phyloP scores from a whole-genome alignment of 2,113 vertebrate genomes.

The Tupaia chinensis region DNA sequence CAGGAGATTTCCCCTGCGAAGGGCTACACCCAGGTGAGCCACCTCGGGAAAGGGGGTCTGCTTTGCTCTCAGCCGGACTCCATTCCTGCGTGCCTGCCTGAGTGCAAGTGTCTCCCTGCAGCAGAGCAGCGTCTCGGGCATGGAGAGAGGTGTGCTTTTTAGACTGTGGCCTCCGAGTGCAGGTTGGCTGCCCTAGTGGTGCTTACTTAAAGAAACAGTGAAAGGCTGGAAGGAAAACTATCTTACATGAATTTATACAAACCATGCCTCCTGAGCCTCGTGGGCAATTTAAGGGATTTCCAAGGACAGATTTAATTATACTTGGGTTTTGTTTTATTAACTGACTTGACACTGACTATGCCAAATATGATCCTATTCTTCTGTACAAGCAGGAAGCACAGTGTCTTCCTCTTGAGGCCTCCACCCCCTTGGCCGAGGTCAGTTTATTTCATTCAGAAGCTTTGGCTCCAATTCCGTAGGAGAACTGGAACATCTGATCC shows the following conservation, averaged over 20 bases:
- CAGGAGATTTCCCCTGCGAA: not conserved
- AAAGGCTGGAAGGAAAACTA: not conserved
- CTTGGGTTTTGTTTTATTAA: not conserved
- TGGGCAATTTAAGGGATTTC: not conserved
- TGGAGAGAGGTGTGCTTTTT: not conserved
- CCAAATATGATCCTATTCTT: not conserved
- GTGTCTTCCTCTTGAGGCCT: not conserved
- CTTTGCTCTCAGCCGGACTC: not conserved
- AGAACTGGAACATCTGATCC: not conserved
- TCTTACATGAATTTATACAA: not conserved
- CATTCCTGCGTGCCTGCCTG: not conserved
- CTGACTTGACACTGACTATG: not conserved
- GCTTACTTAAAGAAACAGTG: not conserved
- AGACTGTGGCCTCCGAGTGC: not conserved
- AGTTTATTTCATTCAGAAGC: not conserved
- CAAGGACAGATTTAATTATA: not conserved
- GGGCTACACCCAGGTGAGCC: not conserved
- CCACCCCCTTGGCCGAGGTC: not conserved
- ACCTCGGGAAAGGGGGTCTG: rapidly evolving
- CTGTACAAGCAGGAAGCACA: not conserved
- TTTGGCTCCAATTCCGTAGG: not conserved
- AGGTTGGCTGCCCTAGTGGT: not conserved
- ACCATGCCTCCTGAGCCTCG: not conserved
- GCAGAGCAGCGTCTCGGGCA: not conserved
- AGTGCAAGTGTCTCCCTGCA: not conserved